A percentile compares a stretch with the other conserved stretches of the same genome.
These are phyloP conservation scores for Mergus octosetaceus DNA, from an alignment of 2,797 vertebrate species.

Conservation along the genomic window DNA sequence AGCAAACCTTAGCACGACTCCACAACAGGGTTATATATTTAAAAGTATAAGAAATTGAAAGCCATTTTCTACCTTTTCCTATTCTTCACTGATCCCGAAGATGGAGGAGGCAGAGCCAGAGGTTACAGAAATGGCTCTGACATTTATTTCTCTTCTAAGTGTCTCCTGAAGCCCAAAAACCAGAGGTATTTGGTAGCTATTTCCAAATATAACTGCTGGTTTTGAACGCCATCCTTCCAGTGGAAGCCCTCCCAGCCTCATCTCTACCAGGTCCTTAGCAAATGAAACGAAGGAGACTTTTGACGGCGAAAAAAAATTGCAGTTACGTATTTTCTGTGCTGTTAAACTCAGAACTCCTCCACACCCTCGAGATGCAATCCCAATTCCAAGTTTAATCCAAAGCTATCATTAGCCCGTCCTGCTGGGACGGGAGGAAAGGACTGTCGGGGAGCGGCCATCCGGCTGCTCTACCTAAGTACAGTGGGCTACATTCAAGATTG, in stretches of 20 bases:
- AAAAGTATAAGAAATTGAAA: not conserved
- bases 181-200: slow-evolving; percentile 17
- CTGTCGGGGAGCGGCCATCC: not conserved
- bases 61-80: not conserved
- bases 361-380: slow-evolving; percentile 16
- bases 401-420: slow-evolving; percentile 46
- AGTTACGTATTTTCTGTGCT: not conserved
- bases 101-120: not conserved
- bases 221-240: slow-evolving; percentile 9
- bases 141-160: slow-evolving; percentile 25
- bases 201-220: slow-evolving; percentile 26
- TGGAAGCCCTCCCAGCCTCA: not conserved
- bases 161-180: not conserved
- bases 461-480: not conserved
- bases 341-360: slow-evolving; percentile 13
- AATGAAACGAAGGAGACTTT: slow-evolving; percentile 5
- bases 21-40: not conserved
- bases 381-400: slow-evolving; percentile 25
- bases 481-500: not conserved
- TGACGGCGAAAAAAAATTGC: slow-evolving; percentile 4
- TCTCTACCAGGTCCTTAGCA: not conserved
- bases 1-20: not conserved
- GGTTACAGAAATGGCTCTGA: slow-evolving; percentile 17
- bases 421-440: not conserved
- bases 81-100: not conserved